These are phyloP conservation scores for Corella eumyota DNA, from an alignment of 23 tunicate species.

Conservation along the genomic window DNA sequence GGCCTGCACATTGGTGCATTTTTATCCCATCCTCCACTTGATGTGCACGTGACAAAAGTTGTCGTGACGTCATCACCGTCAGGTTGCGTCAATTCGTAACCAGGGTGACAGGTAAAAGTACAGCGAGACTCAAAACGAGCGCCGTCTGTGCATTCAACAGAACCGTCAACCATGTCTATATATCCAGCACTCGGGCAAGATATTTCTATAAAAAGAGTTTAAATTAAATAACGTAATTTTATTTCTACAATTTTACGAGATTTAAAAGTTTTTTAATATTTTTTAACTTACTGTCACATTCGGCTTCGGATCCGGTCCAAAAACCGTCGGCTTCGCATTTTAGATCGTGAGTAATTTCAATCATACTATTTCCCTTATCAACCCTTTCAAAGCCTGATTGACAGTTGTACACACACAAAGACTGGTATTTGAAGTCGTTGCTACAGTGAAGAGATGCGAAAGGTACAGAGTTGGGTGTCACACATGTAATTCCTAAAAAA, in stretches of 20 bases:
- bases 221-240: too few species aligned
- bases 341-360: constrained; percentile 16
- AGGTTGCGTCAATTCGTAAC: constrained; percentile 26
- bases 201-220: constrained; percentile 30
- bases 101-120: constrained; percentile 49
- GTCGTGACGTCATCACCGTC: constrained; percentile 8
- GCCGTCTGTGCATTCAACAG: constrained; percentile 31
- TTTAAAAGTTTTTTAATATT: too few species aligned
- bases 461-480: background rate
- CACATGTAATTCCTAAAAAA: constrained; percentile 16
- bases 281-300: constrained; percentile 44
- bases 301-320: constrained; percentile 27
- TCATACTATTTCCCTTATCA: constrained; percentile 1
- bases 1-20: constrained; percentile 33
- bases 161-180: constrained; percentile 28
- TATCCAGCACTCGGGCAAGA: constrained; percentile 36
- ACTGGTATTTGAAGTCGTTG: constrained; percentile 27
- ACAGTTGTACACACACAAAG: constrained; percentile 42
- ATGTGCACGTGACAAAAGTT: constrained; percentile 19
- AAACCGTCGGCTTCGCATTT: constrained; percentile 43
- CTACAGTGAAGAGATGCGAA: constrained; percentile 16
- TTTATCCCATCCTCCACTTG: constrained; percentile 43
- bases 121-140: constrained; percentile 31
- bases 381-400: constrained; percentile 28
- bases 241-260: background rate